phyloP scores from a whole-genome alignment of 2,113 vertebrate genomes.

The Phalacrocorax brasilianus region DNA sequence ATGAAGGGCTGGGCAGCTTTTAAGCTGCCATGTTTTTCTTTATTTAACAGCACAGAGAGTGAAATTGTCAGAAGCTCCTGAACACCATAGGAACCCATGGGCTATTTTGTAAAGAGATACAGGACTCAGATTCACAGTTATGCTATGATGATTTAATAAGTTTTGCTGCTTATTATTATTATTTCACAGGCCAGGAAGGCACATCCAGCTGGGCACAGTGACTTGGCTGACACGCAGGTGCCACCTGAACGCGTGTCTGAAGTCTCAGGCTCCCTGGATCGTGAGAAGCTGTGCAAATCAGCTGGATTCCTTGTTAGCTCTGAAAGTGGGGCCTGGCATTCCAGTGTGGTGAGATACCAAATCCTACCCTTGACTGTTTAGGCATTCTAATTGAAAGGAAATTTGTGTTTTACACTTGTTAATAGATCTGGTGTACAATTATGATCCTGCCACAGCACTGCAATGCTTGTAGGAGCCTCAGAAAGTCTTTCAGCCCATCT shows the following conservation, averaged over 20 bases:
- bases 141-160: background rate
- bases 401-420: background rate
- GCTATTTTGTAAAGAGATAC: background rate
- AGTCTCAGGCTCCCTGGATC: background rate
- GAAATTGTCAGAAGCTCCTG: background rate
- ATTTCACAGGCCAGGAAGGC: background rate
- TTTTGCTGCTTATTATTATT: background rate
- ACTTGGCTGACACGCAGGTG: background rate
- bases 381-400: background rate
- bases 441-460: background rate
- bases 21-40: background rate
- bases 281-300: background rate
- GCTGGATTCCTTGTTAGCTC: background rate
- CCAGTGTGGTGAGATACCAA: background rate
- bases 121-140: background rate
- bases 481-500: background rate
- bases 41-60: background rate
- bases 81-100: background rate
- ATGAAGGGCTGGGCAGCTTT: background rate
- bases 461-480: background rate
- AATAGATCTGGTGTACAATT: background rate
- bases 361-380: background rate
- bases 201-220: rapidly evolving
- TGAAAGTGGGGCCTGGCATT: background rate
- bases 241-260: rapidly evolving